These are phyloP conservation scores for Calyptomena viridis DNA, from an alignment of 2,113 vertebrate genomes.

Conservation along the genomic window DNA sequence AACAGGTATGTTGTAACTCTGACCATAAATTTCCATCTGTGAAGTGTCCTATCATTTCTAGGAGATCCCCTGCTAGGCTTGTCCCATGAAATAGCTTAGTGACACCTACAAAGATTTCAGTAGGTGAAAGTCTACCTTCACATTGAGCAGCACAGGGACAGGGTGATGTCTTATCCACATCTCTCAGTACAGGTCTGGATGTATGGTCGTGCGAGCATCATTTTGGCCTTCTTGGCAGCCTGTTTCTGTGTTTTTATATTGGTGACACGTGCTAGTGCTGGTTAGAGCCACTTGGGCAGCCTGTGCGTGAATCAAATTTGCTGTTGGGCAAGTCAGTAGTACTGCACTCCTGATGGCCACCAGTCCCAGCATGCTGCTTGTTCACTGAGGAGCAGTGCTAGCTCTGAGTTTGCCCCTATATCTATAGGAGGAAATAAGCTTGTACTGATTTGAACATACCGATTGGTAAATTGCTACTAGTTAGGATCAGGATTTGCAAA, in stretches of 20 bases:
- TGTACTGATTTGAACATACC: neutral
- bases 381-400: neutral
- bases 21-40: neutral
- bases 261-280: rapidly evolving
- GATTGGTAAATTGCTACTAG: neutral
- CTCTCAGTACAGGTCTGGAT: neutral
- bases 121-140: neutral
- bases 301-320: neutral
- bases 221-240: neutral
- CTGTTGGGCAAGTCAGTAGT: neutral
- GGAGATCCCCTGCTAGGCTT: neutral
- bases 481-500: neutral
- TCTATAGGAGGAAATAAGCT: neutral
- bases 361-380: rapidly evolving
- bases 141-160: neutral
- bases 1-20: neutral
- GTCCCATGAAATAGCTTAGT: neutral
- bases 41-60: neutral
- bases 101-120: neutral
- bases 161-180: neutral
- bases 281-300: neutral
- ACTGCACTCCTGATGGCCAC: neutral
- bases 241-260: neutral
- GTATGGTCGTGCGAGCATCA: neutral
- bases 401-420: neutral